These are phyloP conservation scores for Brachionichthys hirsutus DNA, from an alignment of 2,113 vertebrate genomes.

Conservation along the genomic window DNA sequence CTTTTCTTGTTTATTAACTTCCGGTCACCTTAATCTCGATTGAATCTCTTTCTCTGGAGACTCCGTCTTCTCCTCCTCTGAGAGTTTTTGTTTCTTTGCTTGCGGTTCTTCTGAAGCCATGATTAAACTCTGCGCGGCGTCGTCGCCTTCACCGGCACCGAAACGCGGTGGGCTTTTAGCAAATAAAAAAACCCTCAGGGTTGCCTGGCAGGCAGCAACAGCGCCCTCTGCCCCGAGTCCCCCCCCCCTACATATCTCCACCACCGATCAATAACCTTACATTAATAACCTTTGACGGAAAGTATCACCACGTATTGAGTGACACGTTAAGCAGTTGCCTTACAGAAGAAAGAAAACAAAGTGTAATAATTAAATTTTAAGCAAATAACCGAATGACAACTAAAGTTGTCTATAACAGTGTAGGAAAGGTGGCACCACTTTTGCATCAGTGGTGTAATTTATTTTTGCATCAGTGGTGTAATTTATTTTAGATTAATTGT, in stretches of 20 bases:
- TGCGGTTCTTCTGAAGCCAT: conserved; percentile 84
- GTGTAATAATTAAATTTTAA: too few relatives aligned
- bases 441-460: too few relatives aligned
- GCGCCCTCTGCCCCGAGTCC: background rate
- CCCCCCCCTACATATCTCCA: background rate
- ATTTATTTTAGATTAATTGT: too few relatives aligned
- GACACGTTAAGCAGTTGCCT: too few relatives aligned
- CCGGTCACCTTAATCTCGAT: conserved; percentile 59
- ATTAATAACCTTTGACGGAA: too few relatives aligned
- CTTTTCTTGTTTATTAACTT: background rate
- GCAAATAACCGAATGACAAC: too few relatives aligned
- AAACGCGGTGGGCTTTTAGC: background rate
- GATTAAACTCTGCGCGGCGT: conserved; percentile 43
- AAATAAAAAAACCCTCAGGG: conserved; percentile 14
- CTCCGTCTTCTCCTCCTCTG: conserved; percentile 63
- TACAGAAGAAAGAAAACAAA: too few relatives aligned
- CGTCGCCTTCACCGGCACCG: conserved; percentile 29
- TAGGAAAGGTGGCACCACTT: too few relatives aligned
- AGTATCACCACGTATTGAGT: too few relatives aligned
- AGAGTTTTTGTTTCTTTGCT: conserved; percentile 82
- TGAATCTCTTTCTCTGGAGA: conserved; percentile 35
- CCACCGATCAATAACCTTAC: conserved; percentile 12
- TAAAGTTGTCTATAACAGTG: too few relatives aligned
- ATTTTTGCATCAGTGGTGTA: too few relatives aligned
- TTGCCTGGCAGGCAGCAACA: conserved; percentile 6